Conservation (phyloP, 2,113 vertebrate species). For the Hepsetus odoe region DNA sequence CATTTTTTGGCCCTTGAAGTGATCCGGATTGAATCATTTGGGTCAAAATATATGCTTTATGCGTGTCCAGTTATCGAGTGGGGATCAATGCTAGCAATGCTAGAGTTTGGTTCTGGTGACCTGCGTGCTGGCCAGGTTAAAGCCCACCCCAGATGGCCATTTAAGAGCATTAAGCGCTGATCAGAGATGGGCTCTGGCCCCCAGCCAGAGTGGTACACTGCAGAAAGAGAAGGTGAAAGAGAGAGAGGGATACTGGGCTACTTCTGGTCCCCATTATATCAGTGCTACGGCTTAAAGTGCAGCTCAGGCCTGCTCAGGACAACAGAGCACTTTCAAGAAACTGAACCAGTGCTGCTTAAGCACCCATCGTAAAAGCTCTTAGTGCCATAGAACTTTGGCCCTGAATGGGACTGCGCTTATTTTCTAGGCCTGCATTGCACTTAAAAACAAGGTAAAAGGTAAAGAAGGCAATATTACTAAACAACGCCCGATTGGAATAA, state of each 20-base stretch:
- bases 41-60: too few relatives aligned
- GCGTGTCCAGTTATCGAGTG: too few relatives aligned
- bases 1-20: not conserved
- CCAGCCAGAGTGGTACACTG: constrained; percentile 8
- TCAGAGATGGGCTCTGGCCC: constrained; percentile 2
- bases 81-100: not conserved
- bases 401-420: not conserved
- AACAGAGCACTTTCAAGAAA: constrained; percentile 27
- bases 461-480: too few relatives aligned
- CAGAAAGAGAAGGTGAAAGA: not conserved
- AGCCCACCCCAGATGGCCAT: constrained; percentile 33
- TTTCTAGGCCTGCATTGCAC: too few relatives aligned
- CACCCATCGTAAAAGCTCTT: not conserved
- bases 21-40: too few relatives aligned
- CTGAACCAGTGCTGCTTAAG: not conserved
- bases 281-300: constrained; percentile 1
- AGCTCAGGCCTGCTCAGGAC: not conserved
- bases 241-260: constrained; percentile 13
- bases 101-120: constrained; percentile 7
- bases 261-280: constrained; percentile 29
- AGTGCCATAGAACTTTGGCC: not conserved
- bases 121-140: not conserved
- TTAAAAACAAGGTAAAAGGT: too few relatives aligned
- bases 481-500: too few relatives aligned
- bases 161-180: constrained; percentile 37